Conservation (phyloP, 1,140 invertebrate species). For the Anthonomus grandis region DNA sequence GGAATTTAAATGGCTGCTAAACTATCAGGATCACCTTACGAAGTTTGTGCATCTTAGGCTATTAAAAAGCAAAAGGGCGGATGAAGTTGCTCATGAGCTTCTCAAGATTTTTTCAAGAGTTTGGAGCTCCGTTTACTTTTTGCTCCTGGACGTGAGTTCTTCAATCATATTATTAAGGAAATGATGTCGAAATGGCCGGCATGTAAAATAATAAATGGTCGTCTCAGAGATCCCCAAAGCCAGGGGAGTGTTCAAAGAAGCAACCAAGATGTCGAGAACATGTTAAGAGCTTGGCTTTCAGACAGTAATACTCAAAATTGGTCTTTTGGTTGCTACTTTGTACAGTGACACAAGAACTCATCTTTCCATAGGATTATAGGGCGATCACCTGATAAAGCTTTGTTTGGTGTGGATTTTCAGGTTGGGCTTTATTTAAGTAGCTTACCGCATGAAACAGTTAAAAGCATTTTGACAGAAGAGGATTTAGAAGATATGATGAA, state of each 20-base stretch:
- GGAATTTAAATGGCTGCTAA: conserved; percentile 42
- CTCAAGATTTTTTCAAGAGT: too few relatives aligned
- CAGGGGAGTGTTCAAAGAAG: conserved; percentile 27
- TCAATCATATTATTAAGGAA: conserved; percentile 1
- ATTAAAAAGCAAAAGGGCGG: conserved; percentile 44
- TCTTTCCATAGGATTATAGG: conserved; percentile 34
- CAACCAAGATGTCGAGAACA: conserved; percentile 17
- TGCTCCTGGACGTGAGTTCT: not conserved
- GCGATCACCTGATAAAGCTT: conserved; percentile 28
- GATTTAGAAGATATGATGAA: conserved; percentile 26
- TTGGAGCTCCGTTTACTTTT: too few relatives aligned
- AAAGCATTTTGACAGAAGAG: conserved; percentile 24
- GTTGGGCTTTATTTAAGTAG: conserved; percentile 29
- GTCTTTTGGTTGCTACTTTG: conserved; percentile 33
- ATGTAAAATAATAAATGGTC: not conserved
- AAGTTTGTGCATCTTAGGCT: conserved; percentile 48
- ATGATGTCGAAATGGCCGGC: not conserved
- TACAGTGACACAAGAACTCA: conserved; percentile 34
- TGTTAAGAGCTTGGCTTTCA: conserved; percentile 10
- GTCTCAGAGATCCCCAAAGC: conserved; percentile 23
- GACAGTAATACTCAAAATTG: conserved; percentile 27
- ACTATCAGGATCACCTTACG: too few relatives aligned
- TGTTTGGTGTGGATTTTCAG: conserved; percentile 33
- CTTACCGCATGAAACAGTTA: conserved; percentile 25
- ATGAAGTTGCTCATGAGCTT: too few relatives aligned